Evolutionary conservation across 2,888 invertebrate species (phyloP), one percentile per base, ranked within the genome.

Genomic region (Vannuccia rotundouncinata): DNA sequence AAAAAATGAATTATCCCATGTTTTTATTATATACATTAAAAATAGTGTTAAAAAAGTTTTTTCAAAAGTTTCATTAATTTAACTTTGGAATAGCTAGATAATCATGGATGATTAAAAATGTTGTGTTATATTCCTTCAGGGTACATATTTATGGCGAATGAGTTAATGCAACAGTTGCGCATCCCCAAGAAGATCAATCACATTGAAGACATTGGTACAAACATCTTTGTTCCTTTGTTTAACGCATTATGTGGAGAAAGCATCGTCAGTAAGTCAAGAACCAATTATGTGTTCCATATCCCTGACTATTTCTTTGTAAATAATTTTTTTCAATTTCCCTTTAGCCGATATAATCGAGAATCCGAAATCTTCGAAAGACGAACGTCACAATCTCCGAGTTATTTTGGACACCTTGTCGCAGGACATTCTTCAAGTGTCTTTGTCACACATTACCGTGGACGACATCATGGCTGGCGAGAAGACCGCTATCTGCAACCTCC

Each of bases 211-310:
- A 85, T 87, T 31, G 84, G 83, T 30, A 83, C 86, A 25, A 79
- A 83, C 1, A 83, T 86, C 0, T 86, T 86, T 84, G 86, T 87
- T 25, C 85, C 84, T 10, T 80, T 87, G 79, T 87, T 85, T 82
- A 86, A 86, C 83, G 87, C 86, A 22, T 82, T 87, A 22, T 85
- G 85, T 83, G 86, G 86, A 45, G 87, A 87, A 82, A 82, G 83
- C 30, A 83, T 87, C 0, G 83, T 84, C 82, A 86, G 86, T 86
- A 81, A 82, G 66, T 66, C 22, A 10, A 45, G 45, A 45, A 45
- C 17, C 45, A 45, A 45, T 45, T 45, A 10, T 45, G 45, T 5
- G n/a, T 75, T 1, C 5, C n/a, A 30, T 29, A 1, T 2, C 29
- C 0, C 0, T 22, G 75, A 0, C 25, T 30, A 1, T 28, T 75